Evolutionary conservation across 2,113 vertebrate genomes (phyloP), one percentile per base, ranked within the genome.

Genomic region (Pseudorhombus dupliciocellatus): DNA sequence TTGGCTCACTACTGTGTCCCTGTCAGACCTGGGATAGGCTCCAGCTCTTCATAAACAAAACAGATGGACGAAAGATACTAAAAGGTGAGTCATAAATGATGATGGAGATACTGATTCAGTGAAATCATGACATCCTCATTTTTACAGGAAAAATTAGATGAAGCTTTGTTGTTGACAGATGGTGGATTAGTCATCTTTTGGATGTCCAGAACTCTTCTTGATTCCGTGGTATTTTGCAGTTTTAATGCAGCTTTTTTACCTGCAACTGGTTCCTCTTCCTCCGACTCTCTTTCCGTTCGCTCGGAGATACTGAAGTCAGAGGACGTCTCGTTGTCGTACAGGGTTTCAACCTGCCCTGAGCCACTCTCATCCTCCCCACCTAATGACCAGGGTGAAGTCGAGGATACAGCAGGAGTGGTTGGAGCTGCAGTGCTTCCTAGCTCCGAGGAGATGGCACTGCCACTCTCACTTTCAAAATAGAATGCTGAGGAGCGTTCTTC

Each of bases 241-340:
- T 66, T 60, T 53, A 55, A 51, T 53, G 28, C 54, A 58, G 12
- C 37, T 94, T 95, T 94, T 96, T 97, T 97, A 96, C 95, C 96
- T 96, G 92, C 93, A 84, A 94, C 94, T 83, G 88, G 87, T 84
- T 94, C 90, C 86, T 92, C 87, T 40, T 87, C 86, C 89, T 92
- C 84, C 64, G 90, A 86, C 80, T 94, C 94, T 90, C 79, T 95
- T 78, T 95, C 95, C 61, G 92, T 93, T 80, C 86, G 90, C 66
- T 96, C 96, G 76, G 96, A 91, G 88, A 97, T 96, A 94, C 94
- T 96, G 94, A 98, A 97, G 95, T 97, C 97, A 86, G 96, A 97
- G 72, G 96, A 96, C 1, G 95, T 97, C 92, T 98, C 96, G 0
- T 96, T 98, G 93, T 98, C 96, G n/a, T 93, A 96, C 86, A 95